Percentiles rank a stretch among this genome's conserved stretches.
Evolutionary conservation across 1,140 invertebrate species (phyloP).

Genomic region (Acromyrmex echinatior): DNA sequence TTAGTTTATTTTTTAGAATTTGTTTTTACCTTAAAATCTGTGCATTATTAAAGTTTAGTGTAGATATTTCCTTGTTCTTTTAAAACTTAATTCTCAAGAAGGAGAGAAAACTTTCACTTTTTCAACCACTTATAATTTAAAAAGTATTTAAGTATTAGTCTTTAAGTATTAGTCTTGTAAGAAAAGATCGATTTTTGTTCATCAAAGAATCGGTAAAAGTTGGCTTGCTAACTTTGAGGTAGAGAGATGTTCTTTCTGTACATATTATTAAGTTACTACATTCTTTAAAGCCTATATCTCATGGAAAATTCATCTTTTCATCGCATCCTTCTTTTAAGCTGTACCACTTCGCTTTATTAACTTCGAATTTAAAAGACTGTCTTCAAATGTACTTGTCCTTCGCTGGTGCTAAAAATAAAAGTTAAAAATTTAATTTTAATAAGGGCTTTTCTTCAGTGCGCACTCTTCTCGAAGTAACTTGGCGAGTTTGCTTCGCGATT

Average conservation of each 20-base stretch:
- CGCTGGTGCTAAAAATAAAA: neutral
- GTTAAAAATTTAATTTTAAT: conserved; percentile 50
- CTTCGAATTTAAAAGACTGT: conserved; percentile 28
- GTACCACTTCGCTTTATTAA: conserved; percentile 37
- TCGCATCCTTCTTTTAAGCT: conserved; percentile 6
- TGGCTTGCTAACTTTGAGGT: neutral
- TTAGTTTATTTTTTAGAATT: neutral
- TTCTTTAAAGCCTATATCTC: conserved; percentile 16
- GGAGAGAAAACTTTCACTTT: conserved; percentile 10
- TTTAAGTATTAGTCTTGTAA: neutral
- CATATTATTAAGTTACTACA: conserved; percentile 22
- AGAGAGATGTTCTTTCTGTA: conserved; percentile 1
- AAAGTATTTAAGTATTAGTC: neutral
- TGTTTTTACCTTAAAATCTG: neutral
- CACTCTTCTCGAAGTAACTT: neutral
- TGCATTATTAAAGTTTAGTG: neutral
- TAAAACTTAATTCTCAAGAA: neutral
- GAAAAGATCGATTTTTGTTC: conserved; percentile 7
- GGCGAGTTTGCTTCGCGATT: neutral
- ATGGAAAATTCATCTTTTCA: conserved; percentile 43
- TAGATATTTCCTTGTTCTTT: neutral
- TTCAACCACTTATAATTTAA: neutral
- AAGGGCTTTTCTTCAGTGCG: neutral
- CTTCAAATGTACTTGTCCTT: neutral
- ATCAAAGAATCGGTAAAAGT: conserved; percentile 6